Percentiles rank a stretch among this genome's conserved stretches.
These are phyloP conservation scores for Gallinago media DNA, from an alignment of 2,113 vertebrate genomes.

Conservation along the genomic window DNA sequence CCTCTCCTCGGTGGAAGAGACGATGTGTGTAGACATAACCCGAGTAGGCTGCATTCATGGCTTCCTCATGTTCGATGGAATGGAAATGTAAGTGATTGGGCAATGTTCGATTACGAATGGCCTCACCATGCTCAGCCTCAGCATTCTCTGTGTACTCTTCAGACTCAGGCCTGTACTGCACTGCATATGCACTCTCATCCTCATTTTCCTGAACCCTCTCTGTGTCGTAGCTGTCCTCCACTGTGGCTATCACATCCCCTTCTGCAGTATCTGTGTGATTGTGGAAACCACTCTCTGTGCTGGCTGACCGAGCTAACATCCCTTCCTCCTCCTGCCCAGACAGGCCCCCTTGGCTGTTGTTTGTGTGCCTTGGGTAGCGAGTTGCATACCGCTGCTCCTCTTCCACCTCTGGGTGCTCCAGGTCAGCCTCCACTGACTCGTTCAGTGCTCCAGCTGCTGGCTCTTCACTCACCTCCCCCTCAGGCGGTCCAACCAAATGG, in stretches of 20 bases:
- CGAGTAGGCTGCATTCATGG: constrained; percentile 86
- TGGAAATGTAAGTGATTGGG: constrained; percentile 81
- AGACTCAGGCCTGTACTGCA: constrained; percentile 87
- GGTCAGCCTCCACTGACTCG: constrained; percentile 86
- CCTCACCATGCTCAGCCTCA: constrained; percentile 88
- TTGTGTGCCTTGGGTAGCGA: constrained; percentile 48
- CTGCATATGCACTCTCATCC: constrained; percentile 80
- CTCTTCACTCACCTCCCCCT: constrained; percentile 79
- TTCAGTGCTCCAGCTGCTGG: constrained; percentile 77
- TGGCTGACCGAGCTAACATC: constrained; percentile 89
- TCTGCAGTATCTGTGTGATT: constrained; percentile 93
- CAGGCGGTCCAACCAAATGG: constrained; percentile 81
- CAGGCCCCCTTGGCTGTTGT: constrained; percentile 60
- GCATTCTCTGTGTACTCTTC: constrained; percentile 93
- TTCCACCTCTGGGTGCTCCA: constrained; percentile 78
- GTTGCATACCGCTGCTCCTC: constrained; percentile 72
- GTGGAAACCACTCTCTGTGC: constrained; percentile 95
- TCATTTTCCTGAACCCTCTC: constrained; percentile 80
- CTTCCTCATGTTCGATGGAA: constrained; percentile 83
- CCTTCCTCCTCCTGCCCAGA: constrained; percentile 84
- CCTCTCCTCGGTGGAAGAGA: constrained; percentile 76
- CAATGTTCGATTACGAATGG: constrained; percentile 74
- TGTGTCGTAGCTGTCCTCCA: constrained; percentile 71
- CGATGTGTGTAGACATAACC: constrained; percentile 90
- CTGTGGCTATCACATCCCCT: constrained; percentile 86